phyloP scores from a whole-genome alignment of 2,113 vertebrate species.

The Callaeas wilsoni region DNA sequence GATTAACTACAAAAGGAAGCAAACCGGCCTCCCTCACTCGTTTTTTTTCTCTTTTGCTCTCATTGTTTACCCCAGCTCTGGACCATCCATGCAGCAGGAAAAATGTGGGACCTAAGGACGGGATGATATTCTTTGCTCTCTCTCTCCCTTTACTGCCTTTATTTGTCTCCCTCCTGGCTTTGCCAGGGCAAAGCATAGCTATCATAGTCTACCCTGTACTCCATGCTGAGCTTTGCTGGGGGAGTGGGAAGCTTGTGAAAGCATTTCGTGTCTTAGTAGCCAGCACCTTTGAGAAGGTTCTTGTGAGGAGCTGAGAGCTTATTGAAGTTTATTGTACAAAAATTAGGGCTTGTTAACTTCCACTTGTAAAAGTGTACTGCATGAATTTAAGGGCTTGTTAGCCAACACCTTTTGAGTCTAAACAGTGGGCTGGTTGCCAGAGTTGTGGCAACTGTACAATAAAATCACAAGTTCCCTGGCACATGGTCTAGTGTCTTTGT shows the following conservation, averaged over 20 bases:
- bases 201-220: background rate
- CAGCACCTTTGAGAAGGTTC: background rate
- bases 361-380: background rate
- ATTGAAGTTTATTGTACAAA: background rate
- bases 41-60: background rate
- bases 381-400: background rate
- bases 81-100: rapidly evolving
- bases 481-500: background rate
- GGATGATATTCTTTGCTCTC: background rate
- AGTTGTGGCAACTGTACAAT: too few species aligned
- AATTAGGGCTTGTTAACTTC: background rate
- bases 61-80: background rate
- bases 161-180: background rate
- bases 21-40: rapidly evolving
- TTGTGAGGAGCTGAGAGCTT: background rate
- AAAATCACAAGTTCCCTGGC: background rate
- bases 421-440: background rate
- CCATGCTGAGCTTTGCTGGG: background rate
- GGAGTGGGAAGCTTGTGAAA: background rate
- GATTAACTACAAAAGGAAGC: background rate
- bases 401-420: background rate
- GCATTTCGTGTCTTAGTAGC: background rate
- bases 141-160: background rate
- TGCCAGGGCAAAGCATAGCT: background rate
- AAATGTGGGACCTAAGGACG: rapidly evolving